Evolutionary conservation across 2,888 invertebrate species (phyloP).

Genomic region (Lasioglossum lativentre): DNA sequence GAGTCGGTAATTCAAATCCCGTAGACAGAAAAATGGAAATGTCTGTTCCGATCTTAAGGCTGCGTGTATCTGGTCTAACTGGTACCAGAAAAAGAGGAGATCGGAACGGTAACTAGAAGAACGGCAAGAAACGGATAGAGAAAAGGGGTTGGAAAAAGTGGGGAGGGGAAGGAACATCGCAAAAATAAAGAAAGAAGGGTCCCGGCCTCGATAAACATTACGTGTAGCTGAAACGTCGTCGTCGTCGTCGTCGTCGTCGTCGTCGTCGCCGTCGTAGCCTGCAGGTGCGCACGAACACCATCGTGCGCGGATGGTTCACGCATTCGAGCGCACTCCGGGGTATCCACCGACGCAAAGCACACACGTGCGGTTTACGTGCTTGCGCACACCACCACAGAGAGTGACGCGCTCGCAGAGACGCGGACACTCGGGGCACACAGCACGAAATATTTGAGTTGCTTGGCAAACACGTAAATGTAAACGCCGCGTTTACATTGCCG

Average conservation of each 20-base stretch:
- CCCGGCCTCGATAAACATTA: conserved; percentile 75
- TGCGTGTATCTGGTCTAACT: conserved; percentile 12
- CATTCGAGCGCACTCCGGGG: conserved; percentile 17
- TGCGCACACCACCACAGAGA: conserved; percentile 51
- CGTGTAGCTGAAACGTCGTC: conserved; percentile 68
- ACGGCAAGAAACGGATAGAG: conserved; percentile 14
- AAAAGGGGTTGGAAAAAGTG: neutral
- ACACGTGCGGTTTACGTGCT: conserved; percentile 62
- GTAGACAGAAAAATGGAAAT: too few relatives aligned
- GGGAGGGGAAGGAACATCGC: conserved; percentile 9
- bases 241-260: neutral
- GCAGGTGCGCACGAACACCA: conserved; percentile 23
- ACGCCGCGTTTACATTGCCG: conserved; percentile 83
- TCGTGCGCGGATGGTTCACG: neutral
- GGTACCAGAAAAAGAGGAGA: neutral
- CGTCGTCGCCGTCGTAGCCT: conserved; percentile 45
- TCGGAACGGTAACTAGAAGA: neutral
- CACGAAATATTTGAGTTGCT: conserved; percentile 84
- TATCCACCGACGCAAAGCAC: conserved; percentile 49
- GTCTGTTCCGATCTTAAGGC: too few relatives aligned
- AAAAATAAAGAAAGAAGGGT: conserved; percentile 59
- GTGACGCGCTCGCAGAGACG: conserved; percentile 52
- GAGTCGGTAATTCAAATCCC: too few relatives aligned
- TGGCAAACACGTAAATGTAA: conserved; percentile 84
- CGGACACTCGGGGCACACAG: conserved; percentile 74